Evolutionary conservation across 35 echinoderm and acorn worm species (phyloP).

Genomic region (Heliocidaris tuberculata): DNA sequence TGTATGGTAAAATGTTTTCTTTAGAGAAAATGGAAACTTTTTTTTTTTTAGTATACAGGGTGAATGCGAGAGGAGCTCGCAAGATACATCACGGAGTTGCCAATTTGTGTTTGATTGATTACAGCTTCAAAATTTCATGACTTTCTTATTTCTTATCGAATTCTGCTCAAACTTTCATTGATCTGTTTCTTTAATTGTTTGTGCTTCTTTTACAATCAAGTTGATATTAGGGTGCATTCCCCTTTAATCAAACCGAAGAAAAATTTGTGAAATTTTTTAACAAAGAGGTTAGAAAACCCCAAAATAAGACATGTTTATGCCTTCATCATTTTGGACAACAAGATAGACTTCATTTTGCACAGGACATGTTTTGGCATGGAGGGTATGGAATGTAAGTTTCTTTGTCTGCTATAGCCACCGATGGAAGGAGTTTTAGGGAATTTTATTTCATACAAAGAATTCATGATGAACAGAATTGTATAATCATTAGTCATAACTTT

Average conservation of each 20-base stretch:
- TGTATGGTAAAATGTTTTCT: no score
- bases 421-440: not conserved
- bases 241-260: not conserved
- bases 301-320: not conserved
- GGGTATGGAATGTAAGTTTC: not conserved
- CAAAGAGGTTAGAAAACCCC: not conserved
- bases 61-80: no score
- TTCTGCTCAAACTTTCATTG: no score
- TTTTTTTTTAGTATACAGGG: no score
- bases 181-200: no score
- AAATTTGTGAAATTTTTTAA: not conserved
- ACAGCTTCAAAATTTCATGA: no score
- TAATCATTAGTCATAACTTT: not conserved
- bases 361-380: not conserved
- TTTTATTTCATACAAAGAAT: not conserved
- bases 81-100: no score
- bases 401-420: not conserved
- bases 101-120: no score
- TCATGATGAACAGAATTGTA: not conserved
- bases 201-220: no score
- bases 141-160: no score
- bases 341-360: not conserved
- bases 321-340: not conserved
- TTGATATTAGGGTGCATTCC: no score
- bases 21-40: no score